phyloP scores from a whole-genome alignment of 2,888 invertebrate genomes.

The Anticlea derivata region DNA sequence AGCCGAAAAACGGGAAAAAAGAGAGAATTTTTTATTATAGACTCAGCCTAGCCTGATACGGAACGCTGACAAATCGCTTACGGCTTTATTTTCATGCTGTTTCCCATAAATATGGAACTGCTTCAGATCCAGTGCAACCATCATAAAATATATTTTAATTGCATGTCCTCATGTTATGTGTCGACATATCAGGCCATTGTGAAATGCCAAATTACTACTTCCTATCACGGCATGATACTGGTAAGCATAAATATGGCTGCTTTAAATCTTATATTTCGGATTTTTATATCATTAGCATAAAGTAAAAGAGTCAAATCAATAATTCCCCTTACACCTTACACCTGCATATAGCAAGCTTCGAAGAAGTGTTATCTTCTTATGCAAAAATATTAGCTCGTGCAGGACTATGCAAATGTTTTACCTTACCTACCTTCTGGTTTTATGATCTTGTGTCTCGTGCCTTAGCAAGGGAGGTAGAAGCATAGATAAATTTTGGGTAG shows the following conservation, averaged over 20 bases:
- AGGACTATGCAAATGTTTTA: slow-evolving; percentile 76
- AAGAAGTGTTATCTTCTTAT: slow-evolving; percentile 76
- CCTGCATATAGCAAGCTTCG: slow-evolving; percentile 60
- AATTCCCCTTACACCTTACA: slow-evolving; percentile 47
- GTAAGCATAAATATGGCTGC: slow-evolving; percentile 19
- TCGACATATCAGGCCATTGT: slow-evolving; percentile 54
- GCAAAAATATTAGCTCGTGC: slow-evolving; percentile 81
- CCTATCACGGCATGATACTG: slow-evolving; percentile 28
- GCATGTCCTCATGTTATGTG: slow-evolving; percentile 52
- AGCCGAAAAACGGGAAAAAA: slow-evolving; percentile 72
- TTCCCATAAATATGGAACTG: slow-evolving; percentile 48
- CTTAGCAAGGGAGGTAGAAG: slow-evolving; percentile 57
- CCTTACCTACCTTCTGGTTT: slow-evolving; percentile 62
- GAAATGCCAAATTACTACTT: slow-evolving; percentile 30
- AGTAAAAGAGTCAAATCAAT: slow-evolving; percentile 51
- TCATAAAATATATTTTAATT: slow-evolving; percentile 61
- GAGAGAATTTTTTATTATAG: slow-evolving; percentile 72
- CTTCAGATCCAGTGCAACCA: slow-evolving; percentile 49
- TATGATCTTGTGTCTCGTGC: slow-evolving; percentile 70
- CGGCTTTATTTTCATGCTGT: slow-evolving; percentile 64
- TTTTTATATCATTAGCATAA: slow-evolving; percentile 53
- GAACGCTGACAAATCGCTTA: slow-evolving; percentile 77
- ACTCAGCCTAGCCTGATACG: slow-evolving; percentile 70
- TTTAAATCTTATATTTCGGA: slow-evolving; percentile 34
- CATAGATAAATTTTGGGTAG: slow-evolving; percentile 69